Percentiles rank a stretch among this genome's conserved stretches.
Evolutionary conservation across 2,797 vertebrate species (phyloP).

Genomic region (Anolis apletophallus): DNA sequence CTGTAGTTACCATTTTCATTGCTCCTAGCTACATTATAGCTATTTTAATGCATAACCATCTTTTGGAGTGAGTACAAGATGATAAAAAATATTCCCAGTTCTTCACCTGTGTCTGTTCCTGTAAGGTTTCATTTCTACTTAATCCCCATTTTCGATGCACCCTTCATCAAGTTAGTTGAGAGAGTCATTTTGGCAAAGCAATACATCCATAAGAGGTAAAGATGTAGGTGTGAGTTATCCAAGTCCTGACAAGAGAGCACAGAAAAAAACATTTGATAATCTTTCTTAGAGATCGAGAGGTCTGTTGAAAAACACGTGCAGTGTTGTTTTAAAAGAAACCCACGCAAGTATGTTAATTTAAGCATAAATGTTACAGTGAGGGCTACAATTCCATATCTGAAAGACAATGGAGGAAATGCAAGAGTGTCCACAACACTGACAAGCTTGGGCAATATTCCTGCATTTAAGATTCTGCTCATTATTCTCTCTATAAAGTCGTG

Average conservation of each 20-base stretch:
- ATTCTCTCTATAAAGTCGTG: constrained; percentile 12
- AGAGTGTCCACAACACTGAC: background rate
- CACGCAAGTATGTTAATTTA: background rate
- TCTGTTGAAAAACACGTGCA: background rate
- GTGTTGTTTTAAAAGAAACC: background rate
- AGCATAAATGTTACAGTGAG: background rate
- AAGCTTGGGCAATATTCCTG: constrained; percentile 1
- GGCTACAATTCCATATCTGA: background rate
- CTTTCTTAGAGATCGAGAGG: background rate
- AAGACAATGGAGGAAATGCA: constrained; percentile 7
- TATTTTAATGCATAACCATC: background rate
- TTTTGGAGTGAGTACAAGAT: background rate
- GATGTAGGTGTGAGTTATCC: background rate
- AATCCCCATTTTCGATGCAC: background rate
- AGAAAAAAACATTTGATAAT: background rate
- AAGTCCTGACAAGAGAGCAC: background rate
- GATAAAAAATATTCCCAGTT: background rate
- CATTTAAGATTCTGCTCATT: background rate
- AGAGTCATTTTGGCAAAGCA: background rate
- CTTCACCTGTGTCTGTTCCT: background rate
- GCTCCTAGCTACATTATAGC: background rate
- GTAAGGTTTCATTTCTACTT: background rate
- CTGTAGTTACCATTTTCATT: background rate
- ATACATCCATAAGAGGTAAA: background rate
- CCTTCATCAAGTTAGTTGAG: background rate